A percentile compares a stretch with the other conserved stretches of the same genome.
These are phyloP conservation scores for Brachypterus glaber DNA, from an alignment of 2,888 invertebrate species.

Conservation along the genomic window DNA sequence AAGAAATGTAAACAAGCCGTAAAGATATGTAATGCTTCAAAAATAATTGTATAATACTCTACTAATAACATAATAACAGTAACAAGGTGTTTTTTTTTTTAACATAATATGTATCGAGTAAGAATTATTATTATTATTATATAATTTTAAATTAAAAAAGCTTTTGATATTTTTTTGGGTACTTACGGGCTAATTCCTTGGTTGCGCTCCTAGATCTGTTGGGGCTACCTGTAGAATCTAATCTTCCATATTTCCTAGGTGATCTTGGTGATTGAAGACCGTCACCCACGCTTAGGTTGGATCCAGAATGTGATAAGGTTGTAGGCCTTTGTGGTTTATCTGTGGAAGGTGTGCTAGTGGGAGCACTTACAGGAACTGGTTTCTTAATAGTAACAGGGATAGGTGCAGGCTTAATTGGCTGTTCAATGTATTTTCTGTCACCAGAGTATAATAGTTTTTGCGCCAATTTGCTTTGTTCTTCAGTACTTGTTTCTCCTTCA, in stretches of 20 bases:
- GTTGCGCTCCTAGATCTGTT: slow-evolving; percentile 83
- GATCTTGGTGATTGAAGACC: slow-evolving; percentile 43
- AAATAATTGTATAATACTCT: too few relatives aligned
- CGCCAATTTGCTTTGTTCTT: slow-evolving; percentile 74
- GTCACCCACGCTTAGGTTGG: slow-evolving; percentile 39
- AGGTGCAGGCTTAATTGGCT: slow-evolving; percentile 71
- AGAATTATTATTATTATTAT: too few relatives aligned
- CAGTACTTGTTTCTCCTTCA: slow-evolving; percentile 72
- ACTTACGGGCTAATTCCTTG: slow-evolving; percentile 72
- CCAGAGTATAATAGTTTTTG: slow-evolving; percentile 84
- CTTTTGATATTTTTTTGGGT: too few relatives aligned
- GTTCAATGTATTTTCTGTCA: slow-evolving; percentile 81
- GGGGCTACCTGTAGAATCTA: slow-evolving; percentile 69
- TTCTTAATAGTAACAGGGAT: slow-evolving; percentile 58
- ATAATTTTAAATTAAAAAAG: too few relatives aligned
- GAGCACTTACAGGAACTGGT: slow-evolving; percentile 42
- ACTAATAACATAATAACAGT: too few relatives aligned
- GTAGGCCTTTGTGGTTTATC: slow-evolving; percentile 28
- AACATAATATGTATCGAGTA: too few relatives aligned
- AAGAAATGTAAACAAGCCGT: too few relatives aligned
- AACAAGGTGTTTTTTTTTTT: too few relatives aligned
- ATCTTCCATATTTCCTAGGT: slow-evolving; percentile 57
- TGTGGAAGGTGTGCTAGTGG: slow-evolving; percentile 34
- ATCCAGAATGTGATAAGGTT: slow-evolving; percentile 40
- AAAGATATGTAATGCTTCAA: too few relatives aligned